Base-by-base conservation (phyloP, 1,140 invertebrate species). In the Aethina tumida region DNA sequence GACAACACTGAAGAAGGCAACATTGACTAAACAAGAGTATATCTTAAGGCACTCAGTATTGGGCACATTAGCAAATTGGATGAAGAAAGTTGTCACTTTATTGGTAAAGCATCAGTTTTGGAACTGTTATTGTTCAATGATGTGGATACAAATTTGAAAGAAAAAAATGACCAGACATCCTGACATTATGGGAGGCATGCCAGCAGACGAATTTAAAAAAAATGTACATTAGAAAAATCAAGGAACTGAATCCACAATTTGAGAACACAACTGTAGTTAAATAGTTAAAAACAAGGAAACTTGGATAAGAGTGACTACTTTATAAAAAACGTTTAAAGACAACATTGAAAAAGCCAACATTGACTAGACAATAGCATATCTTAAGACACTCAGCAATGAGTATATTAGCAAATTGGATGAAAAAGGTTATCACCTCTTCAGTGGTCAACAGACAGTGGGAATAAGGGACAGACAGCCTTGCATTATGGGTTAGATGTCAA, bases 81-180 rank as follows among this genome's bases (percentile, higher is more conserved):
- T 59, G 70, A 44, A 1, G 65, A 47, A n/a, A 87, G 86, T 1
- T n/a, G n/a, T n/a, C n/a, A n/a, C n/a, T n/a, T n/a, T n/a, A n/a
- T n/a, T n/a, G n/a, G n/a, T n/a, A n/a, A n/a, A n/a, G n/a, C n/a
- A n/a, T n/a, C n/a, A n/a, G n/a, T n/a, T n/a, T n/a, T n/a, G n/a
- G n/a, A n/a, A n/a, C n/a, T n/a, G n/a, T n/a, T n/a, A n/a, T n/a
- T n/a, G n/a, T n/a, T n/a, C n/a, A n/a, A n/a, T n/a, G n/a, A n/a
- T n/a, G 71, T 30, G 81, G 89, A 68, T 84, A 86, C 49, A 81
- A 93, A 55, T 68, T 83, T 20, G 75, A 79, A 58, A 86, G 79
- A 0, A 81, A 84, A 45, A 73, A 77, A 27, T 96, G 95, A 65
- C 96, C 89, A 89, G 81, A 85, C 26, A 83, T 87, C 0, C 96